These are phyloP conservation scores for Catocala fraxini DNA, from an alignment of 2,888 invertebrate genomes.

Conservation along the genomic window DNA sequence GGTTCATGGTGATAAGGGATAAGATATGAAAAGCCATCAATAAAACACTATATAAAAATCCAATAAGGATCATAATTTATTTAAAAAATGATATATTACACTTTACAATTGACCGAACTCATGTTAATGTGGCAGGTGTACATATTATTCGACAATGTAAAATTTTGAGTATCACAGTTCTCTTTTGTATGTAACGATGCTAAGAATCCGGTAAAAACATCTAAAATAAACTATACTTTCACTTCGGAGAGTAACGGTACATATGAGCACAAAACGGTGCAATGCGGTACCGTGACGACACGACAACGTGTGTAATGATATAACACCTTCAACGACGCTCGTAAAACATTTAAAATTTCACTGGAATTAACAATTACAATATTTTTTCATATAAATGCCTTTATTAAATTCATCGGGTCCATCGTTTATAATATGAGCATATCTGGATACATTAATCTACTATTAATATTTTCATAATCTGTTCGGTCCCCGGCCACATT, in stretches of 20 bases:
- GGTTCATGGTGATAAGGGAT: neutral
- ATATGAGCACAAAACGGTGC: constrained; percentile 43
- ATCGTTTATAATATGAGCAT: constrained; percentile 38
- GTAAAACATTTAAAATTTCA: constrained; percentile 44
- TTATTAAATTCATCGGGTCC: constrained; percentile 48
- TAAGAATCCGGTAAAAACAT: constrained; percentile 44
- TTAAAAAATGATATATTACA: constrained; percentile 85
- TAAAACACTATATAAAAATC: constrained; percentile 76
- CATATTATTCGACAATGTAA: constrained; percentile 46
- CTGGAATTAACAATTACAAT: constrained; percentile 41
- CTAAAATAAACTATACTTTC: constrained; percentile 47
- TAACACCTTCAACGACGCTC: constrained; percentile 28
- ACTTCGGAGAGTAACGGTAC: constrained; percentile 15
- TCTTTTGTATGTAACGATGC: constrained; percentile 44
- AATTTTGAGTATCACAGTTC: constrained; percentile 55
- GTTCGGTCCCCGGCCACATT: constrained; percentile 64
- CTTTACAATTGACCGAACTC: constrained; percentile 84
- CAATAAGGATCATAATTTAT: constrained; percentile 86
- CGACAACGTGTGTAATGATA: constrained; percentile 22
- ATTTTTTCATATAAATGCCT: constrained; percentile 43
- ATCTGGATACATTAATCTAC: constrained; percentile 46
- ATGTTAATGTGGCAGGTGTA: constrained; percentile 68
- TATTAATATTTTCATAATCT: constrained; percentile 50
- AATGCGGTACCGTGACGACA: constrained; percentile 23
- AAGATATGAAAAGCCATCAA: constrained; percentile 29